Evolutionary conservation across 2,113 vertebrate genomes (phyloP), one percentile per base, ranked within the genome.

Genomic region (Leptosomus discolor): DNA sequence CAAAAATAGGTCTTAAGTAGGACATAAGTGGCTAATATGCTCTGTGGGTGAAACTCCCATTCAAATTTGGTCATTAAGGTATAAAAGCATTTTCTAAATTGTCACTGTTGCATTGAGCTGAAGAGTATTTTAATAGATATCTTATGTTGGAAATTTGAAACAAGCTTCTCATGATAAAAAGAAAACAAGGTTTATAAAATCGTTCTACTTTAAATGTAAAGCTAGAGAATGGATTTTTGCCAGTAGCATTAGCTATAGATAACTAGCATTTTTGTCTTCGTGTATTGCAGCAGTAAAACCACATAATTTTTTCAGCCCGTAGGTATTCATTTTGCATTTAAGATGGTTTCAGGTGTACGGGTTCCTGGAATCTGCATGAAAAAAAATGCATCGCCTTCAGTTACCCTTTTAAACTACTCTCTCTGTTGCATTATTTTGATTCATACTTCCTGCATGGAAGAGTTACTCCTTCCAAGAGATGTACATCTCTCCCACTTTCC

Each of bases 21-120:
- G n/a, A 43, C 1, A 0, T 93, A 92, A 94, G 43, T 67, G 73
- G 34, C 61, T 96, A 84, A 91, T 78, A 64, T 29, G 41, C 37
- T 70, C 58, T 51, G 71, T 75, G 60, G 57, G 43, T 68, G 64
- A 89, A 96, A 94, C 27, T 51, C 19, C 21, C 10, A 37, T 94
- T 70, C 77, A 45, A 76, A 24, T 41, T 9, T 58, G 29, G 29
- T 75, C 91, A 39, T 91, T 93, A 94, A 75, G 57, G 54, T 88
- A 90, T 75, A 90, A 93, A 92, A 78, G 36, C 48, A 57, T 90
- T 94, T 94, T 91, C 84, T 89, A 64, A 96, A 89, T 80, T 87
- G 50, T 92, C 79, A 70, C 81, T 92, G 83, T 91, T 91, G 56
- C 34, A 82, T 51, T 53, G 73, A 85, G 46, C 80, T 89, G 51